Evolutionary conservation across 2,113 vertebrate species (phyloP).

Genomic region (Gila orcuttii): DNA sequence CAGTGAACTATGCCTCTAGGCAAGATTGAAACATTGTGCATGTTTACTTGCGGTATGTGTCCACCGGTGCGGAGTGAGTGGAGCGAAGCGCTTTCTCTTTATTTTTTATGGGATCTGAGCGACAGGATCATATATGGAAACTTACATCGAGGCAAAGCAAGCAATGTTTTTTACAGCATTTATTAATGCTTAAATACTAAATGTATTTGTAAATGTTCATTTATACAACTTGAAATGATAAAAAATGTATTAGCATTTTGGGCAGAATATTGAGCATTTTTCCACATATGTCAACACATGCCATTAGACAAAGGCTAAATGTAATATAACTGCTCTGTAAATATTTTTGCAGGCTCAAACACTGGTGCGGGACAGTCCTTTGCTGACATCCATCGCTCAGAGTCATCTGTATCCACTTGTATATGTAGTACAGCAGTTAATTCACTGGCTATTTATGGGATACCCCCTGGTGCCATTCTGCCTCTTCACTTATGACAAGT

Average conservation of each 20-base stretch:
- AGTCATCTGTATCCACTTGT: constrained; percentile 80
- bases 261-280: neutral
- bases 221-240: neutral
- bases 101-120: neutral
- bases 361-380: constrained; percentile 84
- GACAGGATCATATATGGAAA: neutral
- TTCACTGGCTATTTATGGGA: constrained; percentile 97
- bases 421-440: constrained; percentile 86
- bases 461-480: constrained; percentile 93
- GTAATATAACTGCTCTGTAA: neutral
- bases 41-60: neutral
- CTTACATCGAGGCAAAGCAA: neutral
- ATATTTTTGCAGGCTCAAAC: constrained; percentile 72
- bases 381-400: constrained; percentile 76
- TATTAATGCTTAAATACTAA: neutral
- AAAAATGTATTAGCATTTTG: no score
- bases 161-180: neutral
- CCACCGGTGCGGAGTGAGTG: neutral
- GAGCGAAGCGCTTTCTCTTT: neutral
- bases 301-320: neutral
- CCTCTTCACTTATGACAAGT: constrained; percentile 96
- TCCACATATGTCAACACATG: neutral
- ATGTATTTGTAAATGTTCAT: neutral
- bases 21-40: neutral
- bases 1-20: constrained; percentile 5